Percentiles rank a stretch among this genome's conserved stretches.
These are phyloP conservation scores for Dermolepida albohirtum DNA, from an alignment of 2,888 invertebrate genomes.

Conservation along the genomic window DNA sequence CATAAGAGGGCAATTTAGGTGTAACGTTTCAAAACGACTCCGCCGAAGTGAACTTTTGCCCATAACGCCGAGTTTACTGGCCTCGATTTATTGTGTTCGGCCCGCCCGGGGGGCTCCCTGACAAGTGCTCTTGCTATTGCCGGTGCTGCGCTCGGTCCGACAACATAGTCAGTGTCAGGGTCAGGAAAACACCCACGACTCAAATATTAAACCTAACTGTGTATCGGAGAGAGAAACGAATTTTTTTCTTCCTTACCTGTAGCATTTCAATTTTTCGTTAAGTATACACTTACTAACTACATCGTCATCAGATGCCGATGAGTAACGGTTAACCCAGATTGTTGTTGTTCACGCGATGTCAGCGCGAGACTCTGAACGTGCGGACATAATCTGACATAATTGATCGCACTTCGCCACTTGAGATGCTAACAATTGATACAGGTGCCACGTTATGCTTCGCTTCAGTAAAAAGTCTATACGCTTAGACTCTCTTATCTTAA, in stretches of 20 bases:
- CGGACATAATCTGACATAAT: slow-evolving; percentile 32
- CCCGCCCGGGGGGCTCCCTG: neutral
- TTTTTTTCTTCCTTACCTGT: neutral
- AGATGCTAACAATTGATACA: slow-evolving; percentile 20
- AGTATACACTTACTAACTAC: neutral
- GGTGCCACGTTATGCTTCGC: slow-evolving; percentile 5
- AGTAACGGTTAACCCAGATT: slow-evolving; percentile 32
- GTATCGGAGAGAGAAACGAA: slow-evolving; percentile 1
- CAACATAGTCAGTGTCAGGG: slow-evolving; percentile 21
- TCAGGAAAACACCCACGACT: slow-evolving; percentile 30
- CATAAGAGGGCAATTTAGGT: slow-evolving; percentile 5
- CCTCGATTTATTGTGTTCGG: too few relatives aligned
- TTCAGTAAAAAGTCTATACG: too few relatives aligned
- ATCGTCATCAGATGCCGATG: slow-evolving; percentile 3
- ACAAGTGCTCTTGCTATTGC: slow-evolving; percentile 13
- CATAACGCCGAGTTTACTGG: too few relatives aligned
- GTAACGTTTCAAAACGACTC: slow-evolving; percentile 29
- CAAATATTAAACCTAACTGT: slow-evolving; percentile 12
- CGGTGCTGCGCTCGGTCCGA: neutral
- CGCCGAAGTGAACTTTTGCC: slow-evolving; percentile 5
- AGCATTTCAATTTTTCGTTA: slow-evolving; percentile 6
- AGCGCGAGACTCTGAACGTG: neutral
- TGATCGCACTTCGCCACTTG: slow-evolving; percentile 19
- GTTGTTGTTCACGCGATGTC: slow-evolving; percentile 20
- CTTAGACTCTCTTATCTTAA: too few relatives aligned